These are phyloP conservation scores for Typhlomys cinereus DNA, from an alignment of 2,113 vertebrate species.

Conservation along the genomic window DNA sequence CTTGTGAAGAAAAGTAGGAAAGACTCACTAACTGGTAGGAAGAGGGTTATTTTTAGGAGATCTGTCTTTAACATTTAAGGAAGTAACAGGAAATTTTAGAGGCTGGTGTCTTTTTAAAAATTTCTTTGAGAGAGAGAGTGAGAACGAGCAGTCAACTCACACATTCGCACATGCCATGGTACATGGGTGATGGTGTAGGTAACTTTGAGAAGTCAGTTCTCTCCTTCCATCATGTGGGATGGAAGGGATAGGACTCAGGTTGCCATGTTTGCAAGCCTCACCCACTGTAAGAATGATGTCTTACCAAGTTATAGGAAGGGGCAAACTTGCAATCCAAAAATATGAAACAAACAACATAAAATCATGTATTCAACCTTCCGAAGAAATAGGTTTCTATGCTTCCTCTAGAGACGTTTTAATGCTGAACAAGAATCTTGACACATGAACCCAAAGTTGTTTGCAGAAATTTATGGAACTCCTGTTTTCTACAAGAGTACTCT, in stretches of 20 bases:
- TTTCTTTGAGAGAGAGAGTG: too few relatives aligned
- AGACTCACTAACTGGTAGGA: neutral
- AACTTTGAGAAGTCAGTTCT: neutral
- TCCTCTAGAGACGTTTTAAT: neutral
- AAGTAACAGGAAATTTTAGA: too few relatives aligned
- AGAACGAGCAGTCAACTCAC: too few relatives aligned
- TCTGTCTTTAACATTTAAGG: neutral
- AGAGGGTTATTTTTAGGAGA: neutral
- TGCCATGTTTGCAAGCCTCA: neutral
- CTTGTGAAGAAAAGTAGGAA: neutral
- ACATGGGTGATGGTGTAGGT: neutral
- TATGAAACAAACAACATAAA: neutral
- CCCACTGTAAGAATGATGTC: neutral
- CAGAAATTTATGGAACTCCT: neutral
- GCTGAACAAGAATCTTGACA: neutral
- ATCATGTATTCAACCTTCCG: neutral
- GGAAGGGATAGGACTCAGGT: neutral
- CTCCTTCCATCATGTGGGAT: neutral
- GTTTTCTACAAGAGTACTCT: neutral
- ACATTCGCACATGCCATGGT: too few relatives aligned
- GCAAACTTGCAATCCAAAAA: neutral
- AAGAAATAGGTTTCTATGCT: neutral
- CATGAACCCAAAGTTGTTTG: neutral
- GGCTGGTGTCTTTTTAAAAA: too few relatives aligned
- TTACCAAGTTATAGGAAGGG: neutral